Conservation (phyloP, 2,113 vertebrate species). For the Brachypodius melanocephalos region DNA sequence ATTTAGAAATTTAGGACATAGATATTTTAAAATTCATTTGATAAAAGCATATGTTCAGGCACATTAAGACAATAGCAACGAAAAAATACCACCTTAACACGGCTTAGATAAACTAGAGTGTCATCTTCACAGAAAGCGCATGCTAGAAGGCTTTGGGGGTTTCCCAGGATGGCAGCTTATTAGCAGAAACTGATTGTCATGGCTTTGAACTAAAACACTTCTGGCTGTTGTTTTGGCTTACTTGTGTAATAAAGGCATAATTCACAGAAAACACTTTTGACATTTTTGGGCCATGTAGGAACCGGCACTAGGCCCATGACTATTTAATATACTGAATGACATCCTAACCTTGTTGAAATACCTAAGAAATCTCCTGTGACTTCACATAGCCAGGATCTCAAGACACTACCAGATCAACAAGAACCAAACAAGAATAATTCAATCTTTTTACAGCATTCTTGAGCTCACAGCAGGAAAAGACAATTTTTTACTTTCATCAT, state of each 20-base stretch:
- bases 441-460: background rate
- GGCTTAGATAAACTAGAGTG: background rate
- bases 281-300: background rate
- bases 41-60: background rate
- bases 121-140: background rate
- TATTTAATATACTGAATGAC: background rate
- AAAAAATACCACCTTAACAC: background rate
- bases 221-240: background rate
- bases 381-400: background rate
- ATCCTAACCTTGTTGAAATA: background rate
- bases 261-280: slow-evolving; percentile 19
- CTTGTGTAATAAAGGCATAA: background rate
- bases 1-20: background rate
- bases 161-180: slow-evolving; percentile 22
- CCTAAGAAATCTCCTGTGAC: background rate
- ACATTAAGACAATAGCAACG: background rate
- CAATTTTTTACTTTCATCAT: background rate
- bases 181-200: slow-evolving; percentile 24
- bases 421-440: background rate
- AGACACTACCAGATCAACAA: background rate
- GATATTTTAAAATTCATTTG: background rate
- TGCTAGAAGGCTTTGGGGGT: background rate
- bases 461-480: background rate
- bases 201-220: slow-evolving; percentile 1
- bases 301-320: background rate